A percentile compares a stretch with the other conserved stretches of the same genome.
These are phyloP conservation scores for Scrobipalpa atriplicella DNA, from an alignment of 2,888 invertebrate species.

Conservation along the genomic window DNA sequence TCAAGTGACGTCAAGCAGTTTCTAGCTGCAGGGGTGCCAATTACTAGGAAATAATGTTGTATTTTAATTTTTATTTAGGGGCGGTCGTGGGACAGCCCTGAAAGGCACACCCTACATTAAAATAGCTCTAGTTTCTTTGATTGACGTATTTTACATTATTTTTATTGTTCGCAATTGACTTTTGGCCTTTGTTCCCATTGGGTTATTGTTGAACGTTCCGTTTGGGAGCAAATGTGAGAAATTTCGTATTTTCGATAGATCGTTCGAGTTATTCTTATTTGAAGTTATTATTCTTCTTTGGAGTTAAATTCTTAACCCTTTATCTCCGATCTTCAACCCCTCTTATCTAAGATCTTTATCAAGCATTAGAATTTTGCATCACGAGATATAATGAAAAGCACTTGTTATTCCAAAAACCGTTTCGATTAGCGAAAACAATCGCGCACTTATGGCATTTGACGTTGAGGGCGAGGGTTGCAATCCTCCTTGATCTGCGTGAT, in stretches of 20 bases:
- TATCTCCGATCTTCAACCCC: not conserved
- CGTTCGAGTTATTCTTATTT: not conserved
- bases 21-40: constrained; percentile 77
- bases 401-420: constrained; percentile 18
- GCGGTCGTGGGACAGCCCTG: constrained; percentile 80
- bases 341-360: not conserved
- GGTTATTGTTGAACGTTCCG: constrained; percentile 16
- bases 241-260: not conserved
- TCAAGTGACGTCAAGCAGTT: constrained; percentile 74
- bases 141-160: constrained; percentile 71
- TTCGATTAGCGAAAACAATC: constrained; percentile 46
- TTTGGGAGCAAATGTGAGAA: constrained; percentile 20
- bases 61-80: constrained; percentile 80
- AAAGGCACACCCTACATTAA: constrained; percentile 78
- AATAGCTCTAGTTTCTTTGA: constrained; percentile 71
- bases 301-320: not conserved
- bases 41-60: constrained; percentile 79
- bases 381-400: not conserved
- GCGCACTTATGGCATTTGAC: constrained; percentile 48
- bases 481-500: constrained; percentile 71
- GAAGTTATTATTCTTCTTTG: not conserved
- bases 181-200: constrained; percentile 52
- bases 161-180: constrained; percentile 70
- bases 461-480: constrained; percentile 58
- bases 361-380: not conserved